Conservation (phyloP, 2,888 invertebrate genomes). For the Colostygia pectinataria region DNA sequence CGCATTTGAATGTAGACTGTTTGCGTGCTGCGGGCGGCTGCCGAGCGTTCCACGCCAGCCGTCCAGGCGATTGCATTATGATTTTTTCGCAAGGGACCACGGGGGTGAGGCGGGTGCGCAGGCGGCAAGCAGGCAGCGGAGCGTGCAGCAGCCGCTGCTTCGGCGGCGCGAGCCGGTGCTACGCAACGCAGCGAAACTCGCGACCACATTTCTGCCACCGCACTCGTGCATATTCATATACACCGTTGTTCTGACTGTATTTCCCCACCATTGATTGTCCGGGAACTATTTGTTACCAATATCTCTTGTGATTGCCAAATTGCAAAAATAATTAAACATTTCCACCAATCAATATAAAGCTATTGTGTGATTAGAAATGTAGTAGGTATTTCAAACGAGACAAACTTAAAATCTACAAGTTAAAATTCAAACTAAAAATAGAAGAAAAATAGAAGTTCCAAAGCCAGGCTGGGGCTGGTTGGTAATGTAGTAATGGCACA, state of each 20-base stretch:
- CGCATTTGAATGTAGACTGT: conserved; percentile 81
- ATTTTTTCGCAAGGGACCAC: conserved; percentile 81
- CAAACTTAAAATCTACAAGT: no score
- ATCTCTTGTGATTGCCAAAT: neutral
- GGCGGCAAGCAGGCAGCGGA: conserved; percentile 68
- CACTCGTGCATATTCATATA: conserved; percentile 40
- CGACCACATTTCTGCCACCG: conserved; percentile 40
- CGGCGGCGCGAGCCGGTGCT: conserved; percentile 36
- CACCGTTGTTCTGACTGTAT: conserved; percentile 18
- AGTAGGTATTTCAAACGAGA: no score
- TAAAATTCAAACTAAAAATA: conserved; percentile 1
- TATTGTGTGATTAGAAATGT: no score
- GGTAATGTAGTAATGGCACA: conserved; percentile 23
- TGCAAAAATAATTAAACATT: neutral
- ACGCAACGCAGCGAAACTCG: conserved; percentile 69
- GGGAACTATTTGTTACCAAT: conserved; percentile 2
- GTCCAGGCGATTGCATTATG: conserved; percentile 82
- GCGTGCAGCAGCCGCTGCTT: conserved; percentile 75
- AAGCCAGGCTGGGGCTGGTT: conserved; percentile 7
- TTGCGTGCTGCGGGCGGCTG: conserved; percentile 74
- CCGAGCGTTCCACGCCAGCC: conserved; percentile 78
- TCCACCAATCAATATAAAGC: neutral
- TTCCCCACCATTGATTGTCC: conserved; percentile 18
- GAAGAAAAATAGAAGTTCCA: conserved; percentile 19
- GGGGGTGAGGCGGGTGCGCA: conserved; percentile 64